Evolutionary conservation across 2,113 vertebrate genomes (phyloP).

Genomic region (Cathartes aura): DNA sequence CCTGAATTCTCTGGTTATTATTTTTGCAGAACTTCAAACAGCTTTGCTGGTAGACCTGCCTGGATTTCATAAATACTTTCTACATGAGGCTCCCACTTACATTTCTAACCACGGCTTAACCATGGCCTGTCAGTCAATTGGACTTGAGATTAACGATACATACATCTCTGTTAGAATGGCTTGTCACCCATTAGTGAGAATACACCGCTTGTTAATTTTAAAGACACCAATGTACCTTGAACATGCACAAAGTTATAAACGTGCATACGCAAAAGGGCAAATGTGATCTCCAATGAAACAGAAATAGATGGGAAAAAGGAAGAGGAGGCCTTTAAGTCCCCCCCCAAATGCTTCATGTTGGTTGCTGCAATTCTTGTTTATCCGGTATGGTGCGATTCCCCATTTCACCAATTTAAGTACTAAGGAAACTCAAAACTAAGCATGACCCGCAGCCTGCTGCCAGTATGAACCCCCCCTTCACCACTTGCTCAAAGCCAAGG

Average conservation of each 20-base stretch:
- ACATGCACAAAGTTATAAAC: neutral
- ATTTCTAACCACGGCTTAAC: neutral
- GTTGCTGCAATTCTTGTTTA: neutral
- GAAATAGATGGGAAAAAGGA: neutral
- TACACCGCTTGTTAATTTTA: neutral
- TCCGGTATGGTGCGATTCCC: neutral
- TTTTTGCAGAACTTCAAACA: neutral
- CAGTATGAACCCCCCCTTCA: neutral
- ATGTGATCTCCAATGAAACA: neutral
- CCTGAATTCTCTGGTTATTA: neutral
- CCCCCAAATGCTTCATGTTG: neutral
- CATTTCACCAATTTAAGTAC: neutral
- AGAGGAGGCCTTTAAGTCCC: neutral
- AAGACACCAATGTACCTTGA: neutral
- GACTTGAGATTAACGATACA: rapidly evolving
- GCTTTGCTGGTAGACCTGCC: slow-evolving; percentile 16
- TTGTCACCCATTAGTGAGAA: neutral
- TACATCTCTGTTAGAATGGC: neutral
- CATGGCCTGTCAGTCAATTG: neutral
- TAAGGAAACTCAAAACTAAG: slow-evolving; percentile 1
- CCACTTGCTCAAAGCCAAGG: neutral
- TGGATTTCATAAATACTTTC: slow-evolving; percentile 63
- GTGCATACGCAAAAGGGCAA: neutral
- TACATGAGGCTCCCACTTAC: slow-evolving; percentile 21
- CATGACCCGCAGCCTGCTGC: neutral